phyloP scores from a whole-genome alignment of 2,888 invertebrate species.

The Cosmia trapezina region DNA sequence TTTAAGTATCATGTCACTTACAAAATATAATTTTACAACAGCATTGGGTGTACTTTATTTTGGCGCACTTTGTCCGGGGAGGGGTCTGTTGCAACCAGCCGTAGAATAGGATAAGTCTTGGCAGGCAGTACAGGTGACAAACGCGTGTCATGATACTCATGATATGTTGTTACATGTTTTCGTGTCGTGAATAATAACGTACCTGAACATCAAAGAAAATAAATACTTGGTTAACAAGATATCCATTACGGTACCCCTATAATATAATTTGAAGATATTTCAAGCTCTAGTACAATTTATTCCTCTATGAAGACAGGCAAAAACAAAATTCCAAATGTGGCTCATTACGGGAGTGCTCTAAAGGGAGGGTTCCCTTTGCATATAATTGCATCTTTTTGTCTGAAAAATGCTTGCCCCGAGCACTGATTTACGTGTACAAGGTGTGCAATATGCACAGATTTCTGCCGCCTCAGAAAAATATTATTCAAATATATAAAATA shows the following conservation, averaged over 20 bases:
- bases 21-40: no score
- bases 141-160: no score
- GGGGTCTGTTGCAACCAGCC: no score
- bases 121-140: no score
- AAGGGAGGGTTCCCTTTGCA: slow-evolving; percentile 85
- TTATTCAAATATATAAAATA: slow-evolving; percentile 78
- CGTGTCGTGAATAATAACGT: no score
- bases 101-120: no score
- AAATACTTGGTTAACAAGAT: slow-evolving; percentile 14
- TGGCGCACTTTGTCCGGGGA: no score
- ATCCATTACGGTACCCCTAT: not conserved
- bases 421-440: slow-evolving; percentile 91
- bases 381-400: slow-evolving; percentile 89
- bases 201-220: slow-evolving; percentile 25
- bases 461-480: slow-evolving; percentile 86
- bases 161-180: no score
- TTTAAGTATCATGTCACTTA: no score
- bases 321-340: slow-evolving; percentile 74
- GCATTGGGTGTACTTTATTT: no score
- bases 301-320: slow-evolving; percentile 44
- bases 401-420: slow-evolving; percentile 87
- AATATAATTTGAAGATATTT: slow-evolving; percentile 41
- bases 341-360: slow-evolving; percentile 78
- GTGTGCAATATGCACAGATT: slow-evolving; percentile 90
- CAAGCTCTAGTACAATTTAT: slow-evolving; percentile 50